Conservation (phyloP, 2,888 invertebrate genomes). For the Ctenicera cuprea region DNA sequence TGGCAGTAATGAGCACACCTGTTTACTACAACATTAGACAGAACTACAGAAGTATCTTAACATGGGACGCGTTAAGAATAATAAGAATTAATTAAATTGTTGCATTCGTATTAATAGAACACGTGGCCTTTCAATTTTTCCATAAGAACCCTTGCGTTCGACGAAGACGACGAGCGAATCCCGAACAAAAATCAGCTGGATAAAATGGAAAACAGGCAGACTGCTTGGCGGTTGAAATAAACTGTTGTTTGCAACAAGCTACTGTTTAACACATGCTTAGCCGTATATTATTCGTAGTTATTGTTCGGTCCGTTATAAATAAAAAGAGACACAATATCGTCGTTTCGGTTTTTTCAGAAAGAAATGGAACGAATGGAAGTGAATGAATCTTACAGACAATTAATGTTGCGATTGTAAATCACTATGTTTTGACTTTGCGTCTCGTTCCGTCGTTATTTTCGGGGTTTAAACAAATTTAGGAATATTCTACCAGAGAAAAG, state of each 20-base stretch:
- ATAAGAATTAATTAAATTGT: slow-evolving; percentile 63
- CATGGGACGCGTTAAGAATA: slow-evolving; percentile 62
- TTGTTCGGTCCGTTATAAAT: slow-evolving; percentile 45
- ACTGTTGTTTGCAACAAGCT: slow-evolving; percentile 57
- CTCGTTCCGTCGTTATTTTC: slow-evolving; percentile 57
- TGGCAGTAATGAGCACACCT: slow-evolving; percentile 57
- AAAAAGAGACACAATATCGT: slow-evolving; percentile 37
- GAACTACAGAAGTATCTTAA: slow-evolving; percentile 55
- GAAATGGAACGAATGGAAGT: slow-evolving; percentile 33
- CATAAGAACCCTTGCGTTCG: slow-evolving; percentile 17
- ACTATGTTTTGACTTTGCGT: slow-evolving; percentile 59
- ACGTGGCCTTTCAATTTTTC: slow-evolving; percentile 29
- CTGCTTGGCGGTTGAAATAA: slow-evolving; percentile 60
- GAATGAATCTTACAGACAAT: slow-evolving; percentile 55
- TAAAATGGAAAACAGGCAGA: slow-evolving; percentile 60
- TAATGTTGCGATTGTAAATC: slow-evolving; percentile 57
- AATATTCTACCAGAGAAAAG: slow-evolving; percentile 33
- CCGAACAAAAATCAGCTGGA: slow-evolving; percentile 56
- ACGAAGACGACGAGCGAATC: slow-evolving; percentile 45
- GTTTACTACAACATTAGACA: slow-evolving; percentile 60
- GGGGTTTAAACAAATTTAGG: slow-evolving; percentile 58
- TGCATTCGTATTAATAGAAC: slow-evolving; percentile 38
- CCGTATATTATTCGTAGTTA: slow-evolving; percentile 50
- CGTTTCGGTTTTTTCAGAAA: background rate
- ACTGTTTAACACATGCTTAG: slow-evolving; percentile 58